phyloP scores from a whole-genome alignment of 1,140 invertebrate genomes.

The Dryas iulia region DNA sequence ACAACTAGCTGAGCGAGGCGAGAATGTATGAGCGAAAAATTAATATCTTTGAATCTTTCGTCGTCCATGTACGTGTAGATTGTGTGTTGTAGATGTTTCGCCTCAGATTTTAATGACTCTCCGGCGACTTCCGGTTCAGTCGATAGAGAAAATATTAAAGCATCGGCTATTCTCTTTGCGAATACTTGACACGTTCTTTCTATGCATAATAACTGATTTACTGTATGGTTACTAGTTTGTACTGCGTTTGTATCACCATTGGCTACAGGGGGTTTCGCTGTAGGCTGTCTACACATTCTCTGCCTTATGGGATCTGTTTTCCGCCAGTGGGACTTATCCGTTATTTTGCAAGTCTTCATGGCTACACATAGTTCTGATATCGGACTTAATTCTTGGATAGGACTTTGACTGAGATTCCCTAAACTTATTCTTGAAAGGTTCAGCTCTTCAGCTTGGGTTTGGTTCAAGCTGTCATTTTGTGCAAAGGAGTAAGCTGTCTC shows the following conservation, averaged over 20 bases:
- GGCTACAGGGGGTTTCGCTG: slow-evolving; percentile 29
- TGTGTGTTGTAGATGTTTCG: slow-evolving; percentile 84
- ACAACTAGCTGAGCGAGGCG: slow-evolving; percentile 82
- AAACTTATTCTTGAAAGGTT: slow-evolving; percentile 56
- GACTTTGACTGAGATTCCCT: slow-evolving; percentile 40
- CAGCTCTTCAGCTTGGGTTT: slow-evolving; percentile 45
- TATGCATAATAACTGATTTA: slow-evolving; percentile 82
- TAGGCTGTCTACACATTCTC: slow-evolving; percentile 57
- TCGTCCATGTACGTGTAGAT: slow-evolving; percentile 85
- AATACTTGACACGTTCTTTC: slow-evolving; percentile 85
- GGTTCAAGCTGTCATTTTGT: slow-evolving; percentile 59
- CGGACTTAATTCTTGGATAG: slow-evolving; percentile 62
- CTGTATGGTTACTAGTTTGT: slow-evolving; percentile 60
- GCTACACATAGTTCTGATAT: slow-evolving; percentile 81
- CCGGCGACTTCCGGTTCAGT: slow-evolving; percentile 66
- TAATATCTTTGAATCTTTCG: slow-evolving; percentile 80
- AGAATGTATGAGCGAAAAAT: slow-evolving; percentile 84
- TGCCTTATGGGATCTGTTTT: slow-evolving; percentile 66
- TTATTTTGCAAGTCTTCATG: slow-evolving; percentile 78
- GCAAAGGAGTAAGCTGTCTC: slow-evolving; percentile 63
- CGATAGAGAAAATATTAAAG: slow-evolving; percentile 61
- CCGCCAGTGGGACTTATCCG: slow-evolving; percentile 52
- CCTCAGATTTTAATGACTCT: slow-evolving; percentile 81
- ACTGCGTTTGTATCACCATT: slow-evolving; percentile 54
- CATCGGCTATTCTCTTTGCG: slow-evolving; percentile 82